Conservation (phyloP, 2,113 vertebrate genomes). For the Phylloscopus trochiloides region DNA sequence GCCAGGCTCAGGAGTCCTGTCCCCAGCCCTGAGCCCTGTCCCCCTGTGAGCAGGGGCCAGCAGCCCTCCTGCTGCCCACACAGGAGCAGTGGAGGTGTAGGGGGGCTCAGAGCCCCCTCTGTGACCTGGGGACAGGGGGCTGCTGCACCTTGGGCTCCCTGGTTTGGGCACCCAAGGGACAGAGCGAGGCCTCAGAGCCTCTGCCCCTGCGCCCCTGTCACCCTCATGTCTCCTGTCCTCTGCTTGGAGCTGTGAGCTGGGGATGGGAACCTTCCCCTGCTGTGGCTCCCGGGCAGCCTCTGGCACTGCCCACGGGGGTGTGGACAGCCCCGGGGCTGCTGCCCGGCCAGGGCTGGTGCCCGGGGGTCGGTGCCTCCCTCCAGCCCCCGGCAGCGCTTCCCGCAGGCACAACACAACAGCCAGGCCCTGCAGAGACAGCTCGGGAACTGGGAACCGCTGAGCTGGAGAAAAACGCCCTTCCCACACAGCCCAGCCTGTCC, state of each 20-base stretch:
- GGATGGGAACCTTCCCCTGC: background rate
- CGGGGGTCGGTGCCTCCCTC: background rate
- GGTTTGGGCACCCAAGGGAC: background rate
- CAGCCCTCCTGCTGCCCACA: accelerated
- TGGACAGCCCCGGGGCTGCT: background rate
- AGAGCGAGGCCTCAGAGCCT: accelerated
- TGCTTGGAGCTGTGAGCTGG: background rate
- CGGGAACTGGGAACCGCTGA: background rate
- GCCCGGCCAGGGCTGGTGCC: background rate
- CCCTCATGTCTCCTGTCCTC: background rate
- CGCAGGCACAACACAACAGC: background rate
- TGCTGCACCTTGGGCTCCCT: background rate
- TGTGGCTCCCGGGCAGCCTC: background rate
- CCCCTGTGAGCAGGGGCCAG: background rate
- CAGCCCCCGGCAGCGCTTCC: background rate
- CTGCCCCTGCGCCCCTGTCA: accelerated
- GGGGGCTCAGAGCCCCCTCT: background rate
- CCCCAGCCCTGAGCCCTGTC: background rate
- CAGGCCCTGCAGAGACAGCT: background rate
- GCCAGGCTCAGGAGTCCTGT: background rate
- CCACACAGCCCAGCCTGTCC: constrained; percentile 38
- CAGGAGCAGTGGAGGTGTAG: background rate
- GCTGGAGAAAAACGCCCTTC: constrained; percentile 42
- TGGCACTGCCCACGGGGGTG: background rate
- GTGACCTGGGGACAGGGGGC: background rate